Conservation (phyloP, 2,888 invertebrate species). For the Phalangium opilio region DNA sequence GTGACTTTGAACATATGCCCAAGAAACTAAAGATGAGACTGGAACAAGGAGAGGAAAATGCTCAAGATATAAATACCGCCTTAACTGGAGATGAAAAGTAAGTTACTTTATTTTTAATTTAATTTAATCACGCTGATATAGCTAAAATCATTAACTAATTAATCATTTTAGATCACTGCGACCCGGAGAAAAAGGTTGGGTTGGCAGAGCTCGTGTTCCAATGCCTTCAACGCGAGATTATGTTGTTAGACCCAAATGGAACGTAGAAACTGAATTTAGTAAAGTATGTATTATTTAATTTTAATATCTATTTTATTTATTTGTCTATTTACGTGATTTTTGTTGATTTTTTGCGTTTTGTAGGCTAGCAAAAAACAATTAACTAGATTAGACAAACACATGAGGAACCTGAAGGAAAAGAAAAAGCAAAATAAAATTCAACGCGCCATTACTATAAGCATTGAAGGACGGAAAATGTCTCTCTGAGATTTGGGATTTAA, state of each 20-base stretch:
- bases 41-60: conserved; percentile 23
- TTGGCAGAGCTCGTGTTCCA: conserved; percentile 85
- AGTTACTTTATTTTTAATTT: too few species aligned
- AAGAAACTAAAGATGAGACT: conserved; percentile 34
- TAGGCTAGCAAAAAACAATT: conserved; percentile 52
- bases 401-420: conserved; percentile 73
- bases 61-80: conserved; percentile 48
- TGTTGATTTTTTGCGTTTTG: conserved; percentile 7
- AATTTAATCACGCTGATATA: too few species aligned
- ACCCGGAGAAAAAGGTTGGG: conserved; percentile 92
- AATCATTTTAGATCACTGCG: conserved; percentile 44
- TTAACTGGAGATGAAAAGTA: conserved; percentile 36
- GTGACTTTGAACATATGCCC: conserved; percentile 75
- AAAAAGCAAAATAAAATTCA: conserved; percentile 61
- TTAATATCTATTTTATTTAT: background rate
- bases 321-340: conserved; percentile 4
- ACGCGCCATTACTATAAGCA: conserved; percentile 83
- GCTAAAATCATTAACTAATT: background rate
- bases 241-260: conserved; percentile 81
- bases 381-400: conserved; percentile 79
- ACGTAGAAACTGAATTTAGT: conserved; percentile 69
- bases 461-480: conserved; percentile 92
- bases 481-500: conserved; percentile 41
- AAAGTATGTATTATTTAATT: conserved; percentile 40
- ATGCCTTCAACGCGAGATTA: conserved; percentile 91